Evolutionary conservation across 1,140 invertebrate species (phyloP), one percentile per base, ranked within the genome.

Genomic region (Formica selysi): DNA sequence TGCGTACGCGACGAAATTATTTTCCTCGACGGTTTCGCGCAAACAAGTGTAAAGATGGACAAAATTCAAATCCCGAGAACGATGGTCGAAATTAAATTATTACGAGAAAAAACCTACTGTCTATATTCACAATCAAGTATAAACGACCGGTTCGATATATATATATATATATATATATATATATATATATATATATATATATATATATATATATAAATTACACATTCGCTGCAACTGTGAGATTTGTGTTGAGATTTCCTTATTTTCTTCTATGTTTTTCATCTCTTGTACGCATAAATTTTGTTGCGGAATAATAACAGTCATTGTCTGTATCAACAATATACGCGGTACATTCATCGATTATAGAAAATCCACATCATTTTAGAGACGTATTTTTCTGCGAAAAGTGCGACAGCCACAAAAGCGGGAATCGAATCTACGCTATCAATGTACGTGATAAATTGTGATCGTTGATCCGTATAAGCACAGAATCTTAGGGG

Each of bases 401-500:
- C 38, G 26, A 44, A 4, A 26, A 44, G 11, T 26, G 2, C 22
- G 38, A 71, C 16, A 16, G 48, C 4, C 11, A 54, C n/a, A 32
- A 38, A 57, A 81, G 32, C 36, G 16, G 38, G 36, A 41, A 26
- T 44, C 16, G 38, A 57, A 44, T 22, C 22, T 29, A 26, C 26
- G 6, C 32, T 81, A 71, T 81, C 79, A 8, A 54, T 54, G 10
- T 71, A 70, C 54, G 36, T 57, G 64, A 29, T 80, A 67, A 80
- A 68, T 80, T 5, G 3, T 59, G 79, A 59, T 81, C 51, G 38
- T 73, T 61, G 51, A 81, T 81, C 51, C 67, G 26, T 71, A 16
- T 32, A 73, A 61, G 61, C 7, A 3, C 32, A 16, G 36, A 71
- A 59, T 22, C 29, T 44, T 26, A 7, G 26, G 68, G 54, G 51